Evolutionary conservation across 2,797 vertebrate species (phyloP).

Genomic region (Amazona ochrocephala): DNA sequence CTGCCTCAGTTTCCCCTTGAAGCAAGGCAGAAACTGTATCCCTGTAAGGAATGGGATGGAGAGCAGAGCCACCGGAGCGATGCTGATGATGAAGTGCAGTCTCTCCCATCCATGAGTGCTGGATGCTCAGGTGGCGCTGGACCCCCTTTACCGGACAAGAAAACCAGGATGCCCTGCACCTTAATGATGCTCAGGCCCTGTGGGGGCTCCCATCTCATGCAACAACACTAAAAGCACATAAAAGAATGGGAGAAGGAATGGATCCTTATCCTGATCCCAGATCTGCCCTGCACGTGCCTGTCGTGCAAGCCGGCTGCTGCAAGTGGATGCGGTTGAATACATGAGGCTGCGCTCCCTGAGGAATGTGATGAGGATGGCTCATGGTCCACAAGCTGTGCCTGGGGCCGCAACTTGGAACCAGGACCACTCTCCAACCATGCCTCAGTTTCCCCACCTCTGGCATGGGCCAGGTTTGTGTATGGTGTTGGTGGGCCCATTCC

Average conservation of each 20-base stretch:
- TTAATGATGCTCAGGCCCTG: background rate
- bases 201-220: background rate
- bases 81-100: background rate
- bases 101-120: background rate
- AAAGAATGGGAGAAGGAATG: background rate
- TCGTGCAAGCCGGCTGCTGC: background rate
- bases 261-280: background rate
- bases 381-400: background rate
- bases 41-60: background rate
- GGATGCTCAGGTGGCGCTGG: background rate
- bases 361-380: background rate
- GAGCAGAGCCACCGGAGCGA: background rate
- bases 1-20: slow-evolving; percentile 9
- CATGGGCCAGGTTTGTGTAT: accelerated
- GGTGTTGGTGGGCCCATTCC: accelerated
- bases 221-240: background rate
- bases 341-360: background rate
- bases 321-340: accelerated
- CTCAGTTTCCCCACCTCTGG: background rate
- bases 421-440: background rate
- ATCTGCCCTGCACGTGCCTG: background rate
- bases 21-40: background rate
- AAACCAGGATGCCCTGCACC: background rate
- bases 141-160: background rate
- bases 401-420: background rate